Base-by-base conservation (phyloP, 2,113 vertebrate species). In the Zosterops borbonicus region DNA sequence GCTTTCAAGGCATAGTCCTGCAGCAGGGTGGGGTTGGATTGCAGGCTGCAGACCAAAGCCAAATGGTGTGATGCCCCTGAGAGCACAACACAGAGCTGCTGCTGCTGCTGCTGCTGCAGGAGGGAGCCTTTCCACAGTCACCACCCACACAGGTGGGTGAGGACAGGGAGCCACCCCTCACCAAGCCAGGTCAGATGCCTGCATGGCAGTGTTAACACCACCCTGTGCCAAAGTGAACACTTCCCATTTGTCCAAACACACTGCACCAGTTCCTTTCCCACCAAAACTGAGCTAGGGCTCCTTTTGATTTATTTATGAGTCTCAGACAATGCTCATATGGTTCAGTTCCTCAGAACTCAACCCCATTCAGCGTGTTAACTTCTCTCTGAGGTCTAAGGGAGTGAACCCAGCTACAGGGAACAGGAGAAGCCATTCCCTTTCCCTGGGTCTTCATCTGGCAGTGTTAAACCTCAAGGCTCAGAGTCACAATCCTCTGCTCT, bases 181-280 rank as follows among this genome's bases (percentile, higher is more conserved):
- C 44, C 42, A 42, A 47, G 35, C 9, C 37, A 80, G 68, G 47
- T 12, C 46, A 79, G 90, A 58, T 27, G 15, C 11, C 6, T 2
- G 16, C 46, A 49, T 0, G 9, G 52, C 50, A 6, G 1, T 7
- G 35, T 58, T 58, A 83, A 62, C 31, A 44, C 9, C 0, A 0
- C 14, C 19, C 14, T 25, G 11, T 44, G 74, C 74, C 82, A 76
- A 64, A 79, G 25, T 17, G 70, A 82, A 33, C 46, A 74, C 46
- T 46, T 65, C 41, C 23, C 23, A 9, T 49, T 71, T 86, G 50
- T 55, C 41, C 46, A 35, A 88, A 96, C 16, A 24, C 49, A 9
- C 13, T 47, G 35, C 6, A 69, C n/a, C 35, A 63, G 37, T 6
- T n/a, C 3, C 11, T 91, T 70, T 92, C 52, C 42, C 47, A 64